Conservation (phyloP, 92 coral and sea anemone genomes). For the Zoanthus sansibaricus region DNA sequence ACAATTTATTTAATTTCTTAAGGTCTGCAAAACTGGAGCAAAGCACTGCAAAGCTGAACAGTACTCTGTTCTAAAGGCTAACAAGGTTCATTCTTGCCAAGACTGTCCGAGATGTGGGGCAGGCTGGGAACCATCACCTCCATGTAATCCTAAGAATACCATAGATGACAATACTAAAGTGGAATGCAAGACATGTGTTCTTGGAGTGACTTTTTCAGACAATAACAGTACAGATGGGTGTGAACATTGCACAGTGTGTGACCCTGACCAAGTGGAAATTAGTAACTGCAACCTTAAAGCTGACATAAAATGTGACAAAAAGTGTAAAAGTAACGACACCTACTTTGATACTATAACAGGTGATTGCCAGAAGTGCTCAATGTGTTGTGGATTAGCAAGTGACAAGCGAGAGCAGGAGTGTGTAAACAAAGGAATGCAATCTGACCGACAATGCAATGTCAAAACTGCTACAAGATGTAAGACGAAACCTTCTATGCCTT, state of each 20-base stretch:
- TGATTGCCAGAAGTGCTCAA: constrained; percentile 73
- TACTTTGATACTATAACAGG: constrained; percentile 54
- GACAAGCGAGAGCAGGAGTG: constrained; percentile 67
- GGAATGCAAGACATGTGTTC: constrained; percentile 53
- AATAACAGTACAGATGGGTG: constrained; percentile 53
- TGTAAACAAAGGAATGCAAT: constrained; percentile 65
- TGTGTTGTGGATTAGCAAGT: constrained; percentile 70
- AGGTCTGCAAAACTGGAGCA: background rate
- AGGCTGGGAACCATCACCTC: constrained; percentile 58
- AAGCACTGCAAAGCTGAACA: constrained; percentile 14
- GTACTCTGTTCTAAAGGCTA: background rate
- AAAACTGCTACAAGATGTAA: constrained; percentile 19
- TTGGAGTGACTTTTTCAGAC: constrained; percentile 64
- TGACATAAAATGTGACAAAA: constrained; percentile 60
- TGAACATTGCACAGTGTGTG: constrained; percentile 61
- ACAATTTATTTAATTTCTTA: background rate
- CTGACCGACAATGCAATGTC: constrained; percentile 63
- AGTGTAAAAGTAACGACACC: constrained; percentile 64
- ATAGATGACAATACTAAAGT: constrained; percentile 18
- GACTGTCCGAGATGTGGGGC: constrained; percentile 55
- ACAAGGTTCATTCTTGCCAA: constrained; percentile 24
- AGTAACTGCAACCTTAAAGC: constrained; percentile 45
- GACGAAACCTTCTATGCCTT: no score
- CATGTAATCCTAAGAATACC: constrained; percentile 40
- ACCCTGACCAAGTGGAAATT: constrained; percentile 65